Percentiles rank a stretch among this genome's conserved stretches.
Evolutionary conservation across 2,113 vertebrate genomes (phyloP).

Genomic region (Perca fluviatilis): DNA sequence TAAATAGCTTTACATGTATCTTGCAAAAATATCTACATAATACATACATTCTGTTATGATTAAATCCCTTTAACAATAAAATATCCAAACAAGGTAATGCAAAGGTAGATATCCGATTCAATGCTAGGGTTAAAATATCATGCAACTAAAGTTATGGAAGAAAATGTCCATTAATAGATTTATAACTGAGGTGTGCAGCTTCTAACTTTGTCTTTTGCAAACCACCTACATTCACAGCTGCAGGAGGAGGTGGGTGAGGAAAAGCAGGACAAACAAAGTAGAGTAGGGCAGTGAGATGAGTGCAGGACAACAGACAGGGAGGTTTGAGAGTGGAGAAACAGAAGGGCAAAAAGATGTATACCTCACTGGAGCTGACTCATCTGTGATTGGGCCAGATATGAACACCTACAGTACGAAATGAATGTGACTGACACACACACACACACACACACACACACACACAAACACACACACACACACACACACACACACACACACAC

Average conservation of each 20-base stretch:
- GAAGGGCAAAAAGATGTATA: slow-evolving; percentile 27
- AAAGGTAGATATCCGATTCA: background rate
- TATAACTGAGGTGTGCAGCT: slow-evolving; percentile 7
- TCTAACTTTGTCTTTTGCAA: slow-evolving; percentile 16
- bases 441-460: slow-evolving; percentile 6
- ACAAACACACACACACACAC: slow-evolving; percentile 3
- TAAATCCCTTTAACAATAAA: slow-evolving; percentile 20
- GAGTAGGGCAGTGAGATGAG: slow-evolving; percentile 1
- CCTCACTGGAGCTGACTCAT: slow-evolving; percentile 58
- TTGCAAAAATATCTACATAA: background rate
- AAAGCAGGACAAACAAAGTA: slow-evolving; percentile 12
- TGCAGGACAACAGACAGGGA: background rate
- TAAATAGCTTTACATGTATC: slow-evolving; percentile 7
- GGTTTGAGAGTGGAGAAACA: slow-evolving; percentile 6
- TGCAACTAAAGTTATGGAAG: slow-evolving; percentile 12
- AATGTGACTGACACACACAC: slow-evolving; percentile 9
- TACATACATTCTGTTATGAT: background rate
- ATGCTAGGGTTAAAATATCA: background rate
- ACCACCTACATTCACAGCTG: slow-evolving; percentile 62
- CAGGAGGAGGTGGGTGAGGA: slow-evolving; percentile 40
- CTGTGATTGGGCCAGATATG: slow-evolving; percentile 23
- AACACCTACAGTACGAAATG: slow-evolving; percentile 30
- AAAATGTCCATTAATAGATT: slow-evolving; percentile 13
- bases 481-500: background rate
- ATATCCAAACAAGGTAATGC: background rate